Evolutionary conservation across 2,797 vertebrate species (phyloP).

Genomic region (Bradypus variegatus): DNA sequence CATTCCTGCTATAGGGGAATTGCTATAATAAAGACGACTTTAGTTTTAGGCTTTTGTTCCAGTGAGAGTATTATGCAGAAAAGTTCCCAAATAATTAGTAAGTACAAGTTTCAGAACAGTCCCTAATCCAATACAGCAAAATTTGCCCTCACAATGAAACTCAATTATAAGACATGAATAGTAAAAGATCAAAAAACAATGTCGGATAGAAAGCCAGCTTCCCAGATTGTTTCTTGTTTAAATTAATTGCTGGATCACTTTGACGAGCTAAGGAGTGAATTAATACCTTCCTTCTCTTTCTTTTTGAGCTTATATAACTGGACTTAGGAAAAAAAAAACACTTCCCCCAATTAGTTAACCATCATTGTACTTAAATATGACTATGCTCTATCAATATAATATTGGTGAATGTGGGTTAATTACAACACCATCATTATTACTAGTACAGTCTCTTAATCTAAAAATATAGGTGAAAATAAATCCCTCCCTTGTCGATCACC

Average conservation of each 20-base stretch:
- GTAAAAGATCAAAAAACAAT: conserved; percentile 43
- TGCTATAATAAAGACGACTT: conserved; percentile 35
- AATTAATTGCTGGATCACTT: conserved; percentile 78
- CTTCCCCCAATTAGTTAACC: conserved; percentile 65
- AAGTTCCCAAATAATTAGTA: conserved; percentile 31
- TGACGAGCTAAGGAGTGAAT: conserved; percentile 73
- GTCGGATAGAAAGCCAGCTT: conserved; percentile 63
- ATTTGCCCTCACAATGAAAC: conserved; percentile 33
- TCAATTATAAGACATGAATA: conserved; percentile 69
- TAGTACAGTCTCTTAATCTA: neutral
- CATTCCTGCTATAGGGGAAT: conserved; percentile 7
- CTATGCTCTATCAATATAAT: conserved; percentile 69
- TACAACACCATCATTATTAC: neutral
- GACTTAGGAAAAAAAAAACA: conserved; percentile 69
- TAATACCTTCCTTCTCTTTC: conserved; percentile 56
- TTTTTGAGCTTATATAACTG: conserved; percentile 69
- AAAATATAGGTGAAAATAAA: neutral
- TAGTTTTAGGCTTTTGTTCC: neutral
- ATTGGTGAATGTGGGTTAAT: conserved; percentile 44
- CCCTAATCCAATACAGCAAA: conserved; percentile 19
- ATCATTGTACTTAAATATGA: conserved; percentile 73
- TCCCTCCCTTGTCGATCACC: neutral
- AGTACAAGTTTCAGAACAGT: conserved; percentile 6
- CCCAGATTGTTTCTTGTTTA: conserved; percentile 69
- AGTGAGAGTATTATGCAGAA: neutral